Evolutionary conservation across 2,888 invertebrate species (phyloP), one percentile per base, ranked within the genome.

Genomic region (Hirtodrosophila duncani): DNA sequence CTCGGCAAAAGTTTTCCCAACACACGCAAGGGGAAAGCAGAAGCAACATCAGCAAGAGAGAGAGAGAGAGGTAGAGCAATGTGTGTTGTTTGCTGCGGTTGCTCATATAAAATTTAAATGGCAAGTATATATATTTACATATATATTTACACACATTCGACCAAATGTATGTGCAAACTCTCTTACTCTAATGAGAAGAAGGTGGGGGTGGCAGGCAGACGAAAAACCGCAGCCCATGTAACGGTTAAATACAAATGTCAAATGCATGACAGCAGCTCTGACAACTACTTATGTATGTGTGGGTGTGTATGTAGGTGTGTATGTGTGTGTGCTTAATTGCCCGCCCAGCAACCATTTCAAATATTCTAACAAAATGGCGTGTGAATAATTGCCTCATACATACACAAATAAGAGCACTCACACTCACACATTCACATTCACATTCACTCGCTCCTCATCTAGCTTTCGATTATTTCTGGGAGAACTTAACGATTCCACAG

Each of bases 51-150:
- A 14, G 4, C 9, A 10, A 13, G 6, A 24, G 23, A n/a, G 2
- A 10, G 20, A 6, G 11, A 20, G 20, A 18, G 26, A 14, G 27
- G 29, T 5, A 13, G 17, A 21, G 23, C 18, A 34, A 36, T 38
- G 34, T 10, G 23, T 23, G 30, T 14, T 68, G 39, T 55, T 46
- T 29, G 10, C 17, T 58, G 56, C 31, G 56, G 56, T 26, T 18
- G 50, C 55, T 51, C 55, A 65, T 69, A 48, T 74, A 48, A 69
- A 69, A 65, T 78, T 72, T 45, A 72, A 70, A 68, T 68, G 36
- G 18, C 30, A 50, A 50, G 30, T 20, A 16, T 37, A 52, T 37
- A 31, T 3, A 24, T 5, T 8, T 27, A 52, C 38, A 51, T 26
- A 39, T 17, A 51, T 53, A 52, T 51, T 39, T 51, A 3, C 3